These are phyloP conservation scores for Platycheirus albimanus DNA, from an alignment of 2,888 invertebrate species.

Conservation along the genomic window DNA sequence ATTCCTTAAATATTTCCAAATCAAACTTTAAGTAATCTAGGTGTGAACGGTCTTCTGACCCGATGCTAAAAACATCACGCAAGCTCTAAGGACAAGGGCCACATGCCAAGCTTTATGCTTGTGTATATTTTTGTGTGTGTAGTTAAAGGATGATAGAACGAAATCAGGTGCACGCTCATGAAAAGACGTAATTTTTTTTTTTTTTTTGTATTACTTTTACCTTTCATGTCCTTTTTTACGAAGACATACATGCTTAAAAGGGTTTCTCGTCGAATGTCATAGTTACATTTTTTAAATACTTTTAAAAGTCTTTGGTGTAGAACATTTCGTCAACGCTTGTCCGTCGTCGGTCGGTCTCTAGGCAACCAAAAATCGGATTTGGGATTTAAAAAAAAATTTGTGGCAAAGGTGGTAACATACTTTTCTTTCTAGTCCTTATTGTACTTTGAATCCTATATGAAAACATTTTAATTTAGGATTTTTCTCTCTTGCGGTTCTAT, in stretches of 20 bases:
- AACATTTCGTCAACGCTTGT: slow-evolving; percentile 20
- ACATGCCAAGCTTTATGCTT: slow-evolving; percentile 21
- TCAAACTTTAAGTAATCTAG: slow-evolving; percentile 57
- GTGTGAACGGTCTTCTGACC: slow-evolving; percentile 58
- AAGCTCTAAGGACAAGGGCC: slow-evolving; percentile 7
- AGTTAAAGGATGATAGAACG: background rate
- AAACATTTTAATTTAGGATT: background rate
- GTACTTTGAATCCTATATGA: slow-evolving; percentile 14
- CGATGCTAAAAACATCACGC: slow-evolving; percentile 30
- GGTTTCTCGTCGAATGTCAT: background rate
- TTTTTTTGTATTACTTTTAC: background rate
- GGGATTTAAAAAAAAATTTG: slow-evolving; percentile 13
- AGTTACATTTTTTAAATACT: background rate
- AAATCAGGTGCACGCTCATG: slow-evolving; percentile 38
- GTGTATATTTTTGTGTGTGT: background rate
- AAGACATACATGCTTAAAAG: slow-evolving; percentile 23
- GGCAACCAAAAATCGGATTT: slow-evolving; percentile 17
- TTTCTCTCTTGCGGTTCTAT: background rate
- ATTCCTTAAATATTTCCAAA: slow-evolving; percentile 16
- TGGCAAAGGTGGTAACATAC: slow-evolving; percentile 22
- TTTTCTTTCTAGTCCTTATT: no score
- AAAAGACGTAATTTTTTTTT: slow-evolving; percentile 48
- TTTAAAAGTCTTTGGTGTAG: background rate
- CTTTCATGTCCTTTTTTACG: background rate
- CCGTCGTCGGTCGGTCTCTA: background rate